Base-by-base conservation (phyloP, 2,797 vertebrate species). In the Sebastolobus altivelis region DNA sequence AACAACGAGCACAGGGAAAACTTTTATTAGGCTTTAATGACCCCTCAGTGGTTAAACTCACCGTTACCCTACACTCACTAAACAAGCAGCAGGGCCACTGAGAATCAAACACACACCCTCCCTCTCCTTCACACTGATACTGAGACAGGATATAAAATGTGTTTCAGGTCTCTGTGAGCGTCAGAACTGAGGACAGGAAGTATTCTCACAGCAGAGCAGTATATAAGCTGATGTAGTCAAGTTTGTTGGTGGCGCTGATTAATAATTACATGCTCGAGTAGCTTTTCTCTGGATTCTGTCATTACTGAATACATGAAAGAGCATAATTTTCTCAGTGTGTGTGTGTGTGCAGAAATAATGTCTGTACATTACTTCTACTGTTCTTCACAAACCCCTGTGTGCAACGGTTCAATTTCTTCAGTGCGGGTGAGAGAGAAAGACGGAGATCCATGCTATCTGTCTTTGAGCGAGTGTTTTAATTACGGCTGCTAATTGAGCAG, bases 401-500 rank as follows among this genome's bases (percentile, higher is more conserved):
- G 56, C 11, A 9, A 4, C 1, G 0, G 9, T 69, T 69, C n/a
- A 0, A 10, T 72, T 33, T 65, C 61, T 40, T 49, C 25, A 38
- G 12, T 56, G 37, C 71, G 58, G 6, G 2, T 58, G 25, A 14
- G 46, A 6, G 22, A 59, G 52, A 18, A 43, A 58, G n/a, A 75
- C 14, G 49, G 35, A 43, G 72, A 82, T 73, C 78, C 75, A 59
- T 20, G 80, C 77, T 83, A 80, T 87, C 88, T 59, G 74, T 89
- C 74, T 82, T 69, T 71, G 75, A 79, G 69, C 3, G 31, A 84
- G 81, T 81, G 69, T 87, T 89, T 91, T 89, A 91, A 93, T 93
- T 89, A 89, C 25, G 5, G 49, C 73, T 83, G 87, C 83, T 93
- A 90, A 90, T 91, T 88, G 83, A 88, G 85, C 86, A 73, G 86